These are phyloP conservation scores for Nymphalis c-album DNA, from an alignment of 2,888 invertebrate species.

Conservation along the genomic window DNA sequence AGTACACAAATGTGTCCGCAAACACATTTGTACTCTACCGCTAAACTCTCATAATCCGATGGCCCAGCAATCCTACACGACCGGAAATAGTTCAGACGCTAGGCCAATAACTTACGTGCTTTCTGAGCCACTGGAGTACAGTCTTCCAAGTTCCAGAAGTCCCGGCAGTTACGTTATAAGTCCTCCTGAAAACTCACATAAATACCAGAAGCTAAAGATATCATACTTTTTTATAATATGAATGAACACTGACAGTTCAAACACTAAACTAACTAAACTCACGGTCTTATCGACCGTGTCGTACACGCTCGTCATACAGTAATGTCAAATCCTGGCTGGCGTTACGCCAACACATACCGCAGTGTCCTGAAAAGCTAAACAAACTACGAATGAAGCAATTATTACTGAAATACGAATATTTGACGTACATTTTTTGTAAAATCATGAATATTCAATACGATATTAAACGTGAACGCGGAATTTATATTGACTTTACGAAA, in stretches of 20 bases:
- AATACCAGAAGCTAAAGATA: no score
- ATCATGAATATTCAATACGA: constrained; percentile 27
- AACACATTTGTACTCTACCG: no score
- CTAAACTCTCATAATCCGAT: no score
- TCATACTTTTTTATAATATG: background rate
- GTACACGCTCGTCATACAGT: background rate
- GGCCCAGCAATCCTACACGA: no score
- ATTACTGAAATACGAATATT: constrained; percentile 26
- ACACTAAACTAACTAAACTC: background rate
- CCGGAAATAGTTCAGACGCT: no score
- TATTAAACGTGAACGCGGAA: background rate
- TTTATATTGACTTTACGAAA: constrained; percentile 12
- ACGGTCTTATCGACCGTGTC: background rate
- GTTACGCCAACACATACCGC: constrained; percentile 37
- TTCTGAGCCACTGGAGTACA: no score
- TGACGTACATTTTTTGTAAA: constrained; percentile 15
- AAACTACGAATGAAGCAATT: constrained; percentile 31
- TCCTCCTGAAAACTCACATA: background rate
- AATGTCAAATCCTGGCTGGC: constrained; percentile 35
- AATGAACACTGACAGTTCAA: background rate
- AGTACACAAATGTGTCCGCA: no score
- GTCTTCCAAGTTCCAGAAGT: no score
- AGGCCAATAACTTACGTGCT: no score
- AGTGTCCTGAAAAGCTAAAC: constrained; percentile 37
- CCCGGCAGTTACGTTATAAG: no score